Percentiles rank a stretch among this genome's conserved stretches.
Evolutionary conservation across 2,888 invertebrate species (phyloP).

Genomic region (Rambutsinella grinnellia): DNA sequence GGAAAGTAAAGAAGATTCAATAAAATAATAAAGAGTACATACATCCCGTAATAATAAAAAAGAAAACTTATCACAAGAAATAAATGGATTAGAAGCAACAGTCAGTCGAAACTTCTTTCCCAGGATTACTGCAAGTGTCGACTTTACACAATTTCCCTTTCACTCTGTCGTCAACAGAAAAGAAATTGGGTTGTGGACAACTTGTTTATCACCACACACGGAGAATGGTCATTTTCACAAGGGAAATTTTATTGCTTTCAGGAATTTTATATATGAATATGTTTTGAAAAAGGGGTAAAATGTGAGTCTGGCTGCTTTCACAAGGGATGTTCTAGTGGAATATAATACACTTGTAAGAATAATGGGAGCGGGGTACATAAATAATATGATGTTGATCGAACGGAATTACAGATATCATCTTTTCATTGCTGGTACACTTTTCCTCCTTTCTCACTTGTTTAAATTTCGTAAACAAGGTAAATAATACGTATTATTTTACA

Average conservation of each 20-base stretch:
- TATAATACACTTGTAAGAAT: too few relatives aligned
- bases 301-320: too few relatives aligned
- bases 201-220: not conserved
- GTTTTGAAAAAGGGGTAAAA: too few relatives aligned
- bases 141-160: not conserved
- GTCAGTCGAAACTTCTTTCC: not conserved
- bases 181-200: not conserved
- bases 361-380: too few relatives aligned
- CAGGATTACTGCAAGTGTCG: not conserved
- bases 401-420: not conserved
- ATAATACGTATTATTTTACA: too few relatives aligned
- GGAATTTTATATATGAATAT: not conserved
- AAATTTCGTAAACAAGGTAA: too few relatives aligned
- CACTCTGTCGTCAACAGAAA: not conserved
- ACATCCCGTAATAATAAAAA: conserved; percentile 23
- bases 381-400: not conserved
- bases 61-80: conserved; percentile 1
- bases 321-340: too few relatives aligned
- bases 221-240: not conserved
- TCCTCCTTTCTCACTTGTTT: not conserved
- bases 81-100: conserved; percentile 17
- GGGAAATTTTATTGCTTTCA: not conserved
- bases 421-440: not conserved
- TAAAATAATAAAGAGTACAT: not conserved
- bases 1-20: conserved; percentile 21